These are phyloP conservation scores for Tiliacea aurago DNA, from an alignment of 2,888 invertebrate species.

Conservation along the genomic window DNA sequence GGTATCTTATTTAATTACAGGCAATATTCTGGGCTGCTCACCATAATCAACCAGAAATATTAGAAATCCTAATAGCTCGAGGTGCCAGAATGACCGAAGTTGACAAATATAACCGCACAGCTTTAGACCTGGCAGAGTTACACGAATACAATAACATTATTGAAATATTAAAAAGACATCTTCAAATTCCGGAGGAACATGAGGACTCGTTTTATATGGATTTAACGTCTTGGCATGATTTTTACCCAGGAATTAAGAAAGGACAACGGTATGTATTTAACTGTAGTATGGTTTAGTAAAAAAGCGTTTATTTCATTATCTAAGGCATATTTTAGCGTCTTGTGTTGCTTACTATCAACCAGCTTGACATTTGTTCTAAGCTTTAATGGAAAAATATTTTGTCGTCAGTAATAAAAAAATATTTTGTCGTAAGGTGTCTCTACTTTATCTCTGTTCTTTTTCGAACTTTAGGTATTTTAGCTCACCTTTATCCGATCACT, in stretches of 20 bases:
- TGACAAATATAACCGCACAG: conserved; percentile 88
- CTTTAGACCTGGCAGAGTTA: conserved; percentile 88
- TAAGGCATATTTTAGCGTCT: background rate
- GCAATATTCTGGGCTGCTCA: conserved; percentile 92
- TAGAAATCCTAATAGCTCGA: conserved; percentile 88
- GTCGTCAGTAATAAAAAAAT: too few species aligned
- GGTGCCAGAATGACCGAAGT: conserved; percentile 87
- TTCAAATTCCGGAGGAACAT: conserved; percentile 70
- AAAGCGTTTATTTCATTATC: too few species aligned
- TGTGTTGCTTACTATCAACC: background rate
- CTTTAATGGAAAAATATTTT: too few species aligned
- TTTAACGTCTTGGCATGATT: conserved; percentile 85
- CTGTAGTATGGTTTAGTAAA: background rate
- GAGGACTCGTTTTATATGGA: conserved; percentile 68
- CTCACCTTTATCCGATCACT: too few species aligned
- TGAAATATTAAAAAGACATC: conserved; percentile 82
- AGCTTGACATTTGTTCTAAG: background rate
- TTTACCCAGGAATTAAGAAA: conserved; percentile 86
- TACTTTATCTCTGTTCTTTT: too few species aligned
- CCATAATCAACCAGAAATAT: conserved; percentile 88
- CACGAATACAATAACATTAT: conserved; percentile 88
- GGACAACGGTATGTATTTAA: conserved; percentile 75
- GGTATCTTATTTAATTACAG: conserved; percentile 77
- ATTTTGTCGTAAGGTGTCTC: too few species aligned
- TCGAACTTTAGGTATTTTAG: too few species aligned